Evolutionary conservation across 1,140 invertebrate genomes (phyloP).

Genomic region (Calosoma granatense): DNA sequence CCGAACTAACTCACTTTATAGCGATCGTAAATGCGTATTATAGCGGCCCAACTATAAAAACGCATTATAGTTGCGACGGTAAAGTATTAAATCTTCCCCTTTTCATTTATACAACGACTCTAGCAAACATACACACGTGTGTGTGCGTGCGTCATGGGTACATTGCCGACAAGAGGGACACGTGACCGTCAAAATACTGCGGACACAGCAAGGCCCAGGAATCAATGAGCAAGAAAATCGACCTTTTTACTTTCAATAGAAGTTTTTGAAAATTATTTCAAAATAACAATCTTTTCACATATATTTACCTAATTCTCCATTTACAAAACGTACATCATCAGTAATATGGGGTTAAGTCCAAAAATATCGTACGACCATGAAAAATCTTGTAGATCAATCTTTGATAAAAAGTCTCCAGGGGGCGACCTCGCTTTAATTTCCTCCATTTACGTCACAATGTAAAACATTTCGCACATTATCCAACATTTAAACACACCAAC

Average conservation of each 20-base stretch:
- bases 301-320: no score
- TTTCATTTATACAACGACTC: neutral
- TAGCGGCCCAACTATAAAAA: neutral
- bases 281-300: no score
- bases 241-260: neutral
- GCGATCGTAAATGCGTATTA: slow-evolving; percentile 4
- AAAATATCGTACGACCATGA: no score
- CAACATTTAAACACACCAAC: neutral
- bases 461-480: neutral
- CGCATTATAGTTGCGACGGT: neutral
- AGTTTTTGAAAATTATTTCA: no score
- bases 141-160: no score
- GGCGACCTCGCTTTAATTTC: no score
- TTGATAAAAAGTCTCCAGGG: no score
- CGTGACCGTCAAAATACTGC: neutral
- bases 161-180: no score
- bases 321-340: no score
- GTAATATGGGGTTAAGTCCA: no score
- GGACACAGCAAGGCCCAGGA: no score
- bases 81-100: neutral
- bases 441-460: neutral
- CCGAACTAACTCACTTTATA: neutral
- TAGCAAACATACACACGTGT: neutral
- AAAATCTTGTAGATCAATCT: no score
- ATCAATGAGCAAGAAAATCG: neutral